phyloP scores from a whole-genome alignment of 2,113 vertebrate species.

The Lophochroa leadbeateri region DNA sequence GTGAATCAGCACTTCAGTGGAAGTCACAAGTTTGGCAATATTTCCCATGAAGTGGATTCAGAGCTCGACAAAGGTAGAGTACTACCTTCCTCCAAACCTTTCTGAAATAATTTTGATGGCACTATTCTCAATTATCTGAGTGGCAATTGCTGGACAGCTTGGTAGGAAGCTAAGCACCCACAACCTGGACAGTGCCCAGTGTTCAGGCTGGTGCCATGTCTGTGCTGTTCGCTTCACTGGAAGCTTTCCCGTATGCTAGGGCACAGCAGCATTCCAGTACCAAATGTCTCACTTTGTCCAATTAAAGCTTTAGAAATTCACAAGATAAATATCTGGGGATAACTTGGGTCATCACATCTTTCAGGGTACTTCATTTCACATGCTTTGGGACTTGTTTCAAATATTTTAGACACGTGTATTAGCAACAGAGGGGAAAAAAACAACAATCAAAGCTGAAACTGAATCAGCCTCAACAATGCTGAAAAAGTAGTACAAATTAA shows the following conservation, averaged over 20 bases:
- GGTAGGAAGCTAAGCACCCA: neutral
- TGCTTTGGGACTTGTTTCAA: neutral
- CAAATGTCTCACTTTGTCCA: neutral
- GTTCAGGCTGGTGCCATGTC: neutral
- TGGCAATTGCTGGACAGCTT: neutral
- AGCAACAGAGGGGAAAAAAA: neutral
- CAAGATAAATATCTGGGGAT: neutral
- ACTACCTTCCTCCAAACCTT: neutral
- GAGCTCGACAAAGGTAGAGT: neutral
- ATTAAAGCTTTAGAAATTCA: neutral
- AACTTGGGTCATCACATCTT: neutral
- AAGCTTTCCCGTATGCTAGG: neutral
- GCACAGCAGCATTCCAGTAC: neutral
- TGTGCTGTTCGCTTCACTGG: neutral
- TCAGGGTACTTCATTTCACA: neutral
- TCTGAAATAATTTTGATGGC: neutral
- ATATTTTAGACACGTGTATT: neutral
- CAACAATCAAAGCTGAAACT: neutral
- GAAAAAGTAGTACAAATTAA: neutral
- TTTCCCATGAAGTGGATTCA: neutral
- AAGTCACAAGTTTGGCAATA: neutral
- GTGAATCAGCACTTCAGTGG: neutral
- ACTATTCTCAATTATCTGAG: neutral
- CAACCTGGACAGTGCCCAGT: neutral
- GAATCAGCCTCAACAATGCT: accelerated